Conservation (phyloP, 2,888 invertebrate genomes). For the Chloroclystis v-ata region DNA sequence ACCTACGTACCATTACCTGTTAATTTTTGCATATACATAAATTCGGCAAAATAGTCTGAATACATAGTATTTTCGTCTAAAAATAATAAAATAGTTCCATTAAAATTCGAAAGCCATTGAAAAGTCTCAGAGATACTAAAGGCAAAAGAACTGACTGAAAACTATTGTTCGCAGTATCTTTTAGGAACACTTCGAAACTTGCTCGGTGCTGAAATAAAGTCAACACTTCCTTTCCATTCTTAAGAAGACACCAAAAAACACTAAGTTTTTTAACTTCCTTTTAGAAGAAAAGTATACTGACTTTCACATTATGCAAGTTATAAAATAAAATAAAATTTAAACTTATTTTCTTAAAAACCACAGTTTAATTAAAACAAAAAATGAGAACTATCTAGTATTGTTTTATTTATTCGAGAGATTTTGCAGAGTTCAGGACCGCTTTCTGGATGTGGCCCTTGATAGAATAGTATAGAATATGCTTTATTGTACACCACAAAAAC, state of each 20-base stretch:
- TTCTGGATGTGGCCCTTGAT: too few species aligned
- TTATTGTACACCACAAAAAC: too few species aligned
- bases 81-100: not conserved
- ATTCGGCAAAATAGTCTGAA: too few species aligned
- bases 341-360: too few species aligned
- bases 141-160: not conserved
- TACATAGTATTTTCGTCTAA: too few species aligned
- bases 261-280: not conserved
- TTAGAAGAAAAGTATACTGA: not conserved
- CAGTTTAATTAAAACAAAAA: too few species aligned
- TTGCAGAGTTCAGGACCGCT: too few species aligned
- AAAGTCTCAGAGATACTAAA: not conserved
- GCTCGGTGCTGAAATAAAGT: not conserved
- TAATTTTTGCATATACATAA: too few species aligned
- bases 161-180: conserved; percentile 5
- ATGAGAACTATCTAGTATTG: too few species aligned
- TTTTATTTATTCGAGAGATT: too few species aligned
- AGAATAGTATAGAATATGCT: too few species aligned
- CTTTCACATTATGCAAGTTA: not conserved
- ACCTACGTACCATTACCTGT: too few species aligned
- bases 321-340: not conserved
- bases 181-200: conserved; percentile 4
- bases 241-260: conserved; percentile 4
- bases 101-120: not conserved
- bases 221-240: conserved; percentile 1